Evolutionary conservation across 2,797 vertebrate species (phyloP).

Genomic region (Lycodopsis pacificus): DNA sequence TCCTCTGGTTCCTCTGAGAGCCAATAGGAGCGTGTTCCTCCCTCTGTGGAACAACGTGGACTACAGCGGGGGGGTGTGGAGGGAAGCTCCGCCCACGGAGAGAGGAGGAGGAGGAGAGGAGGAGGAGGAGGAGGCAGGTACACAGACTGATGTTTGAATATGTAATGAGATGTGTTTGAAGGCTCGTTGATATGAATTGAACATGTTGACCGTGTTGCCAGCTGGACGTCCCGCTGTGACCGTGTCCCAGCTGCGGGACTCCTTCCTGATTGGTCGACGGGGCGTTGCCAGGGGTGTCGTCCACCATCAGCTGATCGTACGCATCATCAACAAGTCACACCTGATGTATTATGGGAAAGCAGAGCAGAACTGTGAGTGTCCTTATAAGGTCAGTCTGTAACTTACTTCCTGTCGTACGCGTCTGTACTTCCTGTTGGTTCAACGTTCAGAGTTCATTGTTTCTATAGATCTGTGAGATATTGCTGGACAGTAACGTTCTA

Average conservation of each 20-base stretch:
- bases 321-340: conserved; percentile 80
- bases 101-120: conserved; percentile 24
- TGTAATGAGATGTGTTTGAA: background rate
- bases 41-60: conserved; percentile 84
- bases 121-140: conserved; percentile 30
- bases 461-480: too few relatives aligned
- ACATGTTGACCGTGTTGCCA: conserved; percentile 20
- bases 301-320: conserved; percentile 71
- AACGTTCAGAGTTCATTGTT: too few relatives aligned
- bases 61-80: conserved; percentile 76
- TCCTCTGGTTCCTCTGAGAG: conserved; percentile 73
- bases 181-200: background rate
- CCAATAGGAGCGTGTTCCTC: conserved; percentile 77
- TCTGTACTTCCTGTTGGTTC: too few relatives aligned
- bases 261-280: conserved; percentile 58
- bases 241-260: conserved; percentile 64
- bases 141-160: background rate
- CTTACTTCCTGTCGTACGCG: too few relatives aligned
- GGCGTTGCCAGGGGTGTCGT: conserved; percentile 16
- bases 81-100: conserved; percentile 59
- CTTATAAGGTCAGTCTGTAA: conserved; percentile 79
- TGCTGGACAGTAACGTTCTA: too few relatives aligned
- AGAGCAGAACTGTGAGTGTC: conserved; percentile 79
- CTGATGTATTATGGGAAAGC: conserved; percentile 82
- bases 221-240: conserved; percentile 63